Evolutionary conservation across 2,797 vertebrate genomes (phyloP), one percentile per base, ranked within the genome.

Genomic region (Rhabdomys pumilio): DNA sequence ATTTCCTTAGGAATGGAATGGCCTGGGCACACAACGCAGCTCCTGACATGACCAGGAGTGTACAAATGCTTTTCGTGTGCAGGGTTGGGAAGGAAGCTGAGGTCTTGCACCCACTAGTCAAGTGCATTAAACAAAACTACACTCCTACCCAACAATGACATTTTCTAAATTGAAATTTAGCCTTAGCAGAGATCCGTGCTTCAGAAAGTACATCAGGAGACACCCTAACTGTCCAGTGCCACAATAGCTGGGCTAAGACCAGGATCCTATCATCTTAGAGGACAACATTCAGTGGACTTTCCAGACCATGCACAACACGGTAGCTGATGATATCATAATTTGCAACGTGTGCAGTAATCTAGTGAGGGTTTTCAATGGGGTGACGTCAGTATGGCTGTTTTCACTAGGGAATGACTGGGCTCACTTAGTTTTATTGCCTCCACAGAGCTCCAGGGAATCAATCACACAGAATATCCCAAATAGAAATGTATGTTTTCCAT

Each of bases 231-330:
- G 10, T 12, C 31, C 4, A 5, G 3, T 0, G 1, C 81, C 77
- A 20, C 11, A 7, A 67, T 41, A 10, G 17, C 26, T 53, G n/a
- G 9, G 6, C 1, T 0, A 0, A 2, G 1, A 6, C 31, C 11
- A 5, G 22, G 17, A 6, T 34, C 19, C 31, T 69, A 10, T 50
- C 65, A 67, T 50, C 44, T 85, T 24, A 50, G 19, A 67, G 12
- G 31, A n/a, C 24, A 50, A 50, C 57, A 29, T 3, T 11, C 61
- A 85, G 80, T 63, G 59, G 6, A 50, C 29, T 67, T 85, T 2
- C 2, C 15, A 80, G 14, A 15, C 1, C 38, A 11, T 2, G 0
- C 6, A 29, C 50, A 24, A 84, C 17, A 26, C 1, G 0, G 1
- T 4, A 0, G 44, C 14, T 12, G 0, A 6, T 31, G 10, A 9